Conservation (phyloP, 2,113 vertebrate species). For the Brevimyrus niger region DNA sequence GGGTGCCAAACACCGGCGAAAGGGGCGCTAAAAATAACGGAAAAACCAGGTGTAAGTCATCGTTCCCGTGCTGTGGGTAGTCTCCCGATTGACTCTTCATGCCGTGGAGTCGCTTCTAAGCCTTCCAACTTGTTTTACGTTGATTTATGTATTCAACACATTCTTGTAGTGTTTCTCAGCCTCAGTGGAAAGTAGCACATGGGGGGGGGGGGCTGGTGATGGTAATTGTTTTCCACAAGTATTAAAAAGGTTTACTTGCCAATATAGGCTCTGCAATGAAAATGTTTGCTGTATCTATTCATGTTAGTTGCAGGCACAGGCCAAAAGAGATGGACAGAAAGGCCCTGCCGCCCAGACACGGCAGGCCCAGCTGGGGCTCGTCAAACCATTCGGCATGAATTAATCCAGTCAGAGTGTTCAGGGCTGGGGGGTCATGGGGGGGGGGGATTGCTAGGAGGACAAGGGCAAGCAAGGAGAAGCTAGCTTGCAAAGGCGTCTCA, state of each 20-base stretch:
- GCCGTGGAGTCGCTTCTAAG: background rate
- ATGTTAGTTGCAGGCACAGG: background rate
- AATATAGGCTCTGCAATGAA: background rate
- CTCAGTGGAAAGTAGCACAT: background rate
- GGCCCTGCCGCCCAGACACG: background rate
- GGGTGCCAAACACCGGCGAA: background rate
- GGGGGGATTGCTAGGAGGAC: background rate
- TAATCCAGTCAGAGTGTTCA: background rate
- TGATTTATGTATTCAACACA: background rate
- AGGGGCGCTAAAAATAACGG: conserved; percentile 20
- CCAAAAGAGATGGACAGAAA: background rate
- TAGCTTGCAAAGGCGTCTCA: background rate
- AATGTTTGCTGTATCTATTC: background rate
- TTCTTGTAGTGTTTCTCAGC: background rate
- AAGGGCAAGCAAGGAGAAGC: conserved; percentile 16
- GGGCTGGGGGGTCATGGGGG: background rate
- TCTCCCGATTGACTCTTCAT: background rate
- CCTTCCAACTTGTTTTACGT: background rate
- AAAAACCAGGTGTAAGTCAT: background rate
- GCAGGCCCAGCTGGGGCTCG: background rate
- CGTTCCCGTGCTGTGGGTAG: background rate
- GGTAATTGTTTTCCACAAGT: background rate
- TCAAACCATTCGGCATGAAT: background rate
- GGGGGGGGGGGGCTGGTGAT: background rate
- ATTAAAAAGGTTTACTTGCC: background rate